A percentile compares a stretch with the other conserved stretches of the same genome.
phyloP scores from a whole-genome alignment of 2,113 vertebrate species.

The Tauraco erythrolophus region DNA sequence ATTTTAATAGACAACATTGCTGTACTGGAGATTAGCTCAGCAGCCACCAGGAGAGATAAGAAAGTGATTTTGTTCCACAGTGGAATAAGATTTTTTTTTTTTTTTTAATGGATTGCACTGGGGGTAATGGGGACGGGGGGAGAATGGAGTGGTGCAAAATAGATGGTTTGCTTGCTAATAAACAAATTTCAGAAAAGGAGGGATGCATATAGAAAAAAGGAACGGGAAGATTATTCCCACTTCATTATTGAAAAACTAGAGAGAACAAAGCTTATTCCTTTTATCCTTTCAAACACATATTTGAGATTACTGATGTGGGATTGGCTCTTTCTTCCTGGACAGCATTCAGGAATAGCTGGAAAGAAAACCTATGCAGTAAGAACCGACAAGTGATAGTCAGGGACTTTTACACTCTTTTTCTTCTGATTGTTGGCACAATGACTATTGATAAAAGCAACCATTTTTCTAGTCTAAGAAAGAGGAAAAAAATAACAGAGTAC shows the following conservation, averaged over 20 bases:
- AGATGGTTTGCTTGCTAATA: not conserved
- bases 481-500: not conserved
- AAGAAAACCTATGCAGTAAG: not conserved
- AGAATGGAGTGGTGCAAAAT: not conserved
- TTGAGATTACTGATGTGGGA: not conserved
- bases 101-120: not conserved
- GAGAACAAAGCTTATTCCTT: not conserved
- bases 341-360: not conserved
- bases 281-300: not conserved
- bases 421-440: not conserved
- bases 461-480: not conserved
- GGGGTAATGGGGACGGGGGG: not conserved
- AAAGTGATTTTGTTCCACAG: not conserved
- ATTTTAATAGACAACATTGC: not conserved
- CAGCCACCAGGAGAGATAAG: not conserved
- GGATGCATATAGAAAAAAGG: not conserved
- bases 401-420: not conserved
- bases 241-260: not conserved
- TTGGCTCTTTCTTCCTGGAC: not conserved
- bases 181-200: not conserved
- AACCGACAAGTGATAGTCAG: not conserved
- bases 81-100: not conserved
- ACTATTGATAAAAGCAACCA: not conserved
- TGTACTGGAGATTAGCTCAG: constrained; percentile 6
- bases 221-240: not conserved